These are phyloP conservation scores for Halocaridina rubra DNA, from an alignment of 2,888 invertebrate genomes.

Conservation along the genomic window DNA sequence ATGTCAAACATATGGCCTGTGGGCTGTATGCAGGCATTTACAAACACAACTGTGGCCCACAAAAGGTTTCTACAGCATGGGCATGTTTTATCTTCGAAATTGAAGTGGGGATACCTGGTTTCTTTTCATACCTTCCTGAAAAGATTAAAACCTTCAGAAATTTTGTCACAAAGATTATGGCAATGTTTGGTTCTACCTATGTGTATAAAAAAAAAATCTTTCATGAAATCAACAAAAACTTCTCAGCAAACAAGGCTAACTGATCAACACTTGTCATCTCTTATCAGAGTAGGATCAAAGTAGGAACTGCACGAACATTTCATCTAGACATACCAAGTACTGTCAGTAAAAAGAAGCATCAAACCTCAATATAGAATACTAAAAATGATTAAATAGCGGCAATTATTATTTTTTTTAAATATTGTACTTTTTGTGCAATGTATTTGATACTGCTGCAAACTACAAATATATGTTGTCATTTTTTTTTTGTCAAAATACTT, in stretches of 20 bases:
- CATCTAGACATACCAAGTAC: not conserved
- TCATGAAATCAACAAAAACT: not conserved
- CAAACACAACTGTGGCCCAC: too few species aligned
- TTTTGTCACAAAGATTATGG: not conserved
- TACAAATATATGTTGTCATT: slow-evolving; percentile 2
- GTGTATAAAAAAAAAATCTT: not conserved
- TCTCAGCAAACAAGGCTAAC: not conserved
- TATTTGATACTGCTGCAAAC: not conserved
- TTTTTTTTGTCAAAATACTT: not conserved
- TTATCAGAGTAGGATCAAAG: too few species aligned
- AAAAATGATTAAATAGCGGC: not conserved
- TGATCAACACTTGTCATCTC: not conserved
- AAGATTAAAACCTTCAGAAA: not conserved
- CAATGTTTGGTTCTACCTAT: not conserved
- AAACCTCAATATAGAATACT: not conserved
- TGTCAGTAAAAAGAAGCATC: too few species aligned
- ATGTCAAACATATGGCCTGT: too few species aligned
- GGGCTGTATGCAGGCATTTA: too few species aligned
- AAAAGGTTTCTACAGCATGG: too few species aligned
- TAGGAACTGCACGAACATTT: not conserved
- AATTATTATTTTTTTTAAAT: not conserved
- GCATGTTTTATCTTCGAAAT: too few species aligned
- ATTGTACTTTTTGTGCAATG: not conserved
- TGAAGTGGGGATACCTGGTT: not conserved
- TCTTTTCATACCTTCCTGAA: slow-evolving; percentile 2